Conservation (phyloP, 2,888 invertebrate genomes). For the Aleiodes leptofemur region DNA sequence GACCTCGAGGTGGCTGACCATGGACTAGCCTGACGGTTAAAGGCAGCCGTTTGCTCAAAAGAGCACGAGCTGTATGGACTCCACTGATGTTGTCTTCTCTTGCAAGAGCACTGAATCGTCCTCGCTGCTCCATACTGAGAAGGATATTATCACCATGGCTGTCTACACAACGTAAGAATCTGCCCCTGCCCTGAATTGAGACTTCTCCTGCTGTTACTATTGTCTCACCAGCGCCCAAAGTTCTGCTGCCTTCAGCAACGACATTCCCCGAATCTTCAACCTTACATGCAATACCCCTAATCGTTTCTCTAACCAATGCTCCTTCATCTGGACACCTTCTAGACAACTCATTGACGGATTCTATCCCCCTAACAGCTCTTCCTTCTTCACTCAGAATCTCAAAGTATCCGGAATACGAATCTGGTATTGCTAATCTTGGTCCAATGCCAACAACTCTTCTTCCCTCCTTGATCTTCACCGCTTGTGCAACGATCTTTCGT, state of each 20-base stretch:
- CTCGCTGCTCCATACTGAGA: constrained; percentile 90
- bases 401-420: constrained; percentile 93
- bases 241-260: constrained; percentile 83
- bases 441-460: constrained; percentile 87
- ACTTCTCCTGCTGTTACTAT: constrained; percentile 87
- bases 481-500: constrained; percentile 91
- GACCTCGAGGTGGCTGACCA: constrained; percentile 89
- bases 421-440: constrained; percentile 91
- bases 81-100: constrained; percentile 96
- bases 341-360: constrained; percentile 90
- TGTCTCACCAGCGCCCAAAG: constrained; percentile 89
- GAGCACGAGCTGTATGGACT: constrained; percentile 92
- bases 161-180: constrained; percentile 92
- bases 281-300: constrained; percentile 80
- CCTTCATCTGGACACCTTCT: constrained; percentile 84
- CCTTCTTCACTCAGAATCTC: constrained; percentile 97
- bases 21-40: constrained; percentile 94
- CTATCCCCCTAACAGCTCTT: constrained; percentile 91
- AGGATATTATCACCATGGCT: constrained; percentile 89
- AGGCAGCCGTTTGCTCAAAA: constrained; percentile 92
- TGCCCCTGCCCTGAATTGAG: constrained; percentile 81
- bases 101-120: constrained; percentile 94
- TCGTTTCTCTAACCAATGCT: constrained; percentile 87
- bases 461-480: constrained; percentile 93
- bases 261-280: constrained; percentile 77